Evolutionary conservation across 2,113 vertebrate species (phyloP), one percentile per base, ranked within the genome.

Genomic region (Chascanopsetta lugubris): DNA sequence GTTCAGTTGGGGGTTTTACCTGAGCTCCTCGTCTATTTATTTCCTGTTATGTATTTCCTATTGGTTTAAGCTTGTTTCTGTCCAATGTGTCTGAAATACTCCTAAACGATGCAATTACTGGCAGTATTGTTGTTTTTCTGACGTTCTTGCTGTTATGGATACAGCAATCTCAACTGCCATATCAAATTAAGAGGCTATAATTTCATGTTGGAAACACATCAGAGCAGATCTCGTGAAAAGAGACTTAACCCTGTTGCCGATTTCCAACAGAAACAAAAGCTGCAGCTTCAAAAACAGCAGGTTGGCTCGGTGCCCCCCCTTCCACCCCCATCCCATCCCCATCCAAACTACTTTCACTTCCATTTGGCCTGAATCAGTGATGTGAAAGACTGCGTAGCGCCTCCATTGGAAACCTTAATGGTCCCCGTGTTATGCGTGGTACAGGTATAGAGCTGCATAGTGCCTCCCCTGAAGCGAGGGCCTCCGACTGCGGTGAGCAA

Each of bases 331-430:
- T 4, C 8, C 49, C 25, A 46, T 11, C 45, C 8, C 22, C 6
- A n/a, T n/a, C n/a, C n/a, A n/a, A n/a, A n/a, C n/a, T n/a, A n/a
- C n/a, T n/a, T n/a, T n/a, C n/a, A n/a, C 47, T 21, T 55, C 51
- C 18, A 55, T 72, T 48, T 75, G 59, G 48, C 46, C 27, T 62
- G 20, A 42, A 22, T 15, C 57, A 68, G 18, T 47, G 62, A 60
- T 75, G 62, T 72, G 62, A 43, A 38, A 29, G 29, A 68, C 20
- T 51, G 29, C 34, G 38, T 11, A 22, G 59, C 49, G 43, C 43
- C 66, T 54, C 72, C 42, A 69, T 68, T 57, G 48, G 56, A 48
- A 50, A 47, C 24, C 32, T 20, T 79, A 75, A 80, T 62, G 56
- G 56, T 36, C 11, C 55, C 66, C 65, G 62, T 65, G 32, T 55